These are phyloP conservation scores for Lymantria monacha DNA, from an alignment of 2,888 invertebrate genomes.

Conservation along the genomic window DNA sequence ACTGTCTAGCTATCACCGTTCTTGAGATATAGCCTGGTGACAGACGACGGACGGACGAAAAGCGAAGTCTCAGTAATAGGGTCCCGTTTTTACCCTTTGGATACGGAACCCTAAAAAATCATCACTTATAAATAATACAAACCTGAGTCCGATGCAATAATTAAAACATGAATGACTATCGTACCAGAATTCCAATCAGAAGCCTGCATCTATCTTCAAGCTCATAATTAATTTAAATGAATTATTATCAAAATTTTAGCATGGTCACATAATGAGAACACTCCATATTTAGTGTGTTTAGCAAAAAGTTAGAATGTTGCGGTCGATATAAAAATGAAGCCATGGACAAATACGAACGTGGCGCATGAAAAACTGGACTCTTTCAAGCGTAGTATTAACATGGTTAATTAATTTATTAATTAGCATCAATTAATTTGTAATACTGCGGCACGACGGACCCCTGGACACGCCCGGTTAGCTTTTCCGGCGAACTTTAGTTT, in stretches of 20 bases:
- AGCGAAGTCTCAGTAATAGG: too few relatives aligned
- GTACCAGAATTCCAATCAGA: constrained; percentile 58
- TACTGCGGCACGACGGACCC: constrained; percentile 52
- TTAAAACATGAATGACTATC: constrained; percentile 51
- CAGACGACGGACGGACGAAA: too few relatives aligned
- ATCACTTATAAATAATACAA: too few relatives aligned
- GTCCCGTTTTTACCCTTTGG: too few relatives aligned
- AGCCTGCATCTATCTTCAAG: constrained; percentile 35
- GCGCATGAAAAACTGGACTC: constrained; percentile 60
- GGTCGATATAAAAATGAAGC: constrained; percentile 21
- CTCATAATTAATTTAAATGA: constrained; percentile 60
- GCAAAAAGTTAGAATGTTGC: constrained; percentile 61
- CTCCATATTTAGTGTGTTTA: constrained; percentile 42
- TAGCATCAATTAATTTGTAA: constrained; percentile 75
- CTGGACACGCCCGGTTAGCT: constrained; percentile 60
- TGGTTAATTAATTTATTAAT: constrained; percentile 80
- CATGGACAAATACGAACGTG: constrained; percentile 56
- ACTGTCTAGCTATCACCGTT: too few relatives aligned
- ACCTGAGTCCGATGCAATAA: constrained; percentile 28
- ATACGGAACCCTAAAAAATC: too few relatives aligned
- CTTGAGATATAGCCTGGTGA: too few relatives aligned
- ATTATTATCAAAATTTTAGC: constrained; percentile 61
- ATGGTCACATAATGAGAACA: constrained; percentile 39
- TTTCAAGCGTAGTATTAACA: constrained; percentile 70
- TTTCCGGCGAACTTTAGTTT: constrained; percentile 64